These are phyloP conservation scores for Halcyon senegalensis DNA, from an alignment of 2,113 vertebrate species.

Conservation along the genomic window DNA sequence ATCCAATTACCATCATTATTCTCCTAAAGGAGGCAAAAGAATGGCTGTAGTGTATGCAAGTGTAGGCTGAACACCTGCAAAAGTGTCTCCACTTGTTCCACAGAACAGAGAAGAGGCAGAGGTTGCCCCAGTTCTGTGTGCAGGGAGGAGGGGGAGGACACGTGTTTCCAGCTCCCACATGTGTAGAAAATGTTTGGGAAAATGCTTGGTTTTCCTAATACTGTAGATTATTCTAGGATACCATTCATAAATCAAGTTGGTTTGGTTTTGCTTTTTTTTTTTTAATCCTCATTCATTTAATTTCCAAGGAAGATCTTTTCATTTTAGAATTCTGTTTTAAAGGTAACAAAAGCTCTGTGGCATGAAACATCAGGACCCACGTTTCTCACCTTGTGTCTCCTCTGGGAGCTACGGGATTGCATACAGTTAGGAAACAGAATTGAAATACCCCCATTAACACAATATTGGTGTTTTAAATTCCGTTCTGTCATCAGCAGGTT, in stretches of 20 bases:
- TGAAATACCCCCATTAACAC: neutral
- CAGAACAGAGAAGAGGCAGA: neutral
- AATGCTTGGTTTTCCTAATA: neutral
- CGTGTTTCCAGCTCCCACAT: neutral
- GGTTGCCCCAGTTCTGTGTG: neutral
- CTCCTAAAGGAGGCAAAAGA: neutral
- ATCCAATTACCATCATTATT: neutral
- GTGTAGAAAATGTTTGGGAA: neutral
- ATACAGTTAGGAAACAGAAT: neutral
- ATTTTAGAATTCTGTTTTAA: neutral
- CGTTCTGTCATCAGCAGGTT: neutral
- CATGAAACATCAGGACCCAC: neutral
- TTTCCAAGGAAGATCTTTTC: neutral
- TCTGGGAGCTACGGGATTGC: neutral
- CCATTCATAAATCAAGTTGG: neutral
- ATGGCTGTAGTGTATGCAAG: neutral
- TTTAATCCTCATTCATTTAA: neutral
- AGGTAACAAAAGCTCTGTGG: neutral
- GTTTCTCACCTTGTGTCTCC: neutral
- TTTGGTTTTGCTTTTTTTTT: neutral
- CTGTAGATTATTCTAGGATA: neutral
- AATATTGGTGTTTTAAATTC: neutral
- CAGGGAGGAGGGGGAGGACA: neutral
- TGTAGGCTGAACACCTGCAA: neutral
- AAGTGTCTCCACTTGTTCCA: neutral